These are phyloP conservation scores for Melanaphis sacchari DNA, from an alignment of 1,140 invertebrate species.

Conservation along the genomic window DNA sequence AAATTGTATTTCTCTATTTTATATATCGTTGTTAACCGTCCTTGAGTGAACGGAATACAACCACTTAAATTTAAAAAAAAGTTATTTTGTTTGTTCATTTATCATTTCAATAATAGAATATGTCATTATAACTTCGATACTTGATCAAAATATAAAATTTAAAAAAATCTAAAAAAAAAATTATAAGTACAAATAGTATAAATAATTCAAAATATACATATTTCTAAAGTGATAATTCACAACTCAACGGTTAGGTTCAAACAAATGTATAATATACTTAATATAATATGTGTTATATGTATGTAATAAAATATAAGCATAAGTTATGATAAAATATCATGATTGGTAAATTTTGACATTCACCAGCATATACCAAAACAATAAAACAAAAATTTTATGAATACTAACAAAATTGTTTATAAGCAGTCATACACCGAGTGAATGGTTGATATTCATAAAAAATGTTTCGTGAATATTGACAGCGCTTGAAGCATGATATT, in stretches of 20 bases:
- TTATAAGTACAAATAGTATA: background rate
- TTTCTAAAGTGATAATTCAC: background rate
- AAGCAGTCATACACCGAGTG: too few species aligned
- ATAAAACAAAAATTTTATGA: too few species aligned
- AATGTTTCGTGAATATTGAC: background rate
- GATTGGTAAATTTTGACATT: background rate
- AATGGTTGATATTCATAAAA: too few species aligned
- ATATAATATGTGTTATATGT: too few species aligned
- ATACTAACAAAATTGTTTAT: background rate
- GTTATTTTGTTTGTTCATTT: background rate
- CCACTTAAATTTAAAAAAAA: background rate
- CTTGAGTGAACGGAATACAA: background rate
- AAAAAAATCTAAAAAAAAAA: background rate
- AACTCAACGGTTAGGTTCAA: background rate
- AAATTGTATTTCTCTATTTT: conserved; percentile 19
- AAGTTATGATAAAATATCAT: too few species aligned
- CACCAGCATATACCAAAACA: too few species aligned
- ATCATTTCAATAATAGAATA: background rate
- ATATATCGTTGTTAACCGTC: background rate
- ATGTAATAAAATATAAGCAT: too few species aligned
- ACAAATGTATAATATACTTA: background rate
- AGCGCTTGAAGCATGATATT: background rate
- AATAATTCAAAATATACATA: background rate
- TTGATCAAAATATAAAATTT: background rate
- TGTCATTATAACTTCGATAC: background rate